These are phyloP conservation scores for Temnothorax nylanderi DNA, from an alignment of 1,140 invertebrate species.

Conservation along the genomic window DNA sequence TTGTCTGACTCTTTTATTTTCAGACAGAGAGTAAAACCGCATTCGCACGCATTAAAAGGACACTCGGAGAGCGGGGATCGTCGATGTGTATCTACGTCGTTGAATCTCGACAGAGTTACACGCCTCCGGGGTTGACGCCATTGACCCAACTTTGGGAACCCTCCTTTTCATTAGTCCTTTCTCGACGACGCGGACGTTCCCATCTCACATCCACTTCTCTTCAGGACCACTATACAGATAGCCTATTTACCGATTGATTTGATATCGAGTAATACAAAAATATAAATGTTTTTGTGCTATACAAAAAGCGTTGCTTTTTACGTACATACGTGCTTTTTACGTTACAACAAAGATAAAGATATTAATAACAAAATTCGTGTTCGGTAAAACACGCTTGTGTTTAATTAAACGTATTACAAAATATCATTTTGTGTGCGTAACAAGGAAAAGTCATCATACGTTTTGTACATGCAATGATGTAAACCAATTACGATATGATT, in stretches of 20 bases:
- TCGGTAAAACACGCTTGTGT: neutral
- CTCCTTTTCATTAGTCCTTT: slow-evolving; percentile 75
- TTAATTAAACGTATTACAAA: slow-evolving; percentile 14
- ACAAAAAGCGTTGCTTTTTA: neutral
- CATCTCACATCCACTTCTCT: slow-evolving; percentile 24
- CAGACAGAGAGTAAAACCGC: slow-evolving; percentile 6
- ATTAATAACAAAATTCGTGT: slow-evolving; percentile 7
- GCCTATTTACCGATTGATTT: slow-evolving; percentile 62
- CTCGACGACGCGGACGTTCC: slow-evolving; percentile 14
- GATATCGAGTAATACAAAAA: slow-evolving; percentile 25
- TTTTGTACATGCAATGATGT: too few species aligned
- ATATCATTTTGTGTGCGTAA: neutral
- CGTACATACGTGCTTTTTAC: neutral
- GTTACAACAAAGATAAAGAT: neutral
- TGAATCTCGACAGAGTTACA: slow-evolving; percentile 64
- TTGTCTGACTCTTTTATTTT: slow-evolving; percentile 25
- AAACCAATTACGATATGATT: neutral
- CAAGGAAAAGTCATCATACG: neutral
- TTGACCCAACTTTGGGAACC: slow-evolving; percentile 71
- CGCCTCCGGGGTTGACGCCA: slow-evolving; percentile 66
- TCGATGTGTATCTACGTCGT: slow-evolving; percentile 29
- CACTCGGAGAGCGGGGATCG: slow-evolving; percentile 20
- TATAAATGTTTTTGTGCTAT: neutral
- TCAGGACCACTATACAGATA: slow-evolving; percentile 12
- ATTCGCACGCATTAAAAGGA: neutral